Evolutionary conservation across 2,113 vertebrate species (phyloP), one percentile per base, ranked within the genome.

Genomic region (Campylorhamphus procurvoides): DNA sequence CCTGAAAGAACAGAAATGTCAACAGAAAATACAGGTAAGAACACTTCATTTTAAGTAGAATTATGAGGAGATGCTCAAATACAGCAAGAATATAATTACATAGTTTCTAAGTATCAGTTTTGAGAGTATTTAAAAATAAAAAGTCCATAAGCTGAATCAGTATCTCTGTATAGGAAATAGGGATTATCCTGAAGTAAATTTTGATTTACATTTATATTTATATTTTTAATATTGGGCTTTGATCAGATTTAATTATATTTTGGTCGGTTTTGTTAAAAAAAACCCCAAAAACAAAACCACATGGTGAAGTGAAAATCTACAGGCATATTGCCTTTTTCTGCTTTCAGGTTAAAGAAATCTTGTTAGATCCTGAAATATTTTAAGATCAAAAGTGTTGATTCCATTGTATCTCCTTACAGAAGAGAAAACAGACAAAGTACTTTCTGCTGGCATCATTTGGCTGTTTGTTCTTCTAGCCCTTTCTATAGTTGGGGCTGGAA

Each of bases 11-110:
- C 42, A 59, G 59, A 81, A 16, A 59, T 74, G 25, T 55, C 72
- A 81, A 31, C 47, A 84, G 83, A 90, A 83, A 86, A 85, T 50
- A 88, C 25, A 80, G 89, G 92, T 96, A 94, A 88, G 63, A 4
- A 59, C 37, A 35, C 1, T 59, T 90, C 5, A 14, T 83, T 78
- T 62, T 46, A 60, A 85, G 37, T 12, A 82, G 31, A 83, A 85
- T 33, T 75, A 56, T n/a, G 80, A 74, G 7, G 18, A 37, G 10
- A 40, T 35, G 16, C 14, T 82, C 29, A 73, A 87, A 76, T 62
- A 39, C 8, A 68, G 19, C 3, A 67, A 22, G 8, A 84, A 64
- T 27, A 85, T 23, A 82, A 76, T 37, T 44, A 72, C 10, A 29
- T 44, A 25, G 7, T 40, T 95, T 79, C 52, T 55, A 46, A 31